A percentile compares a stretch with the other conserved stretches of the same genome.
These are phyloP conservation scores for Scomber colias DNA, from an alignment of 2,113 vertebrate genomes.

Conservation along the genomic window DNA sequence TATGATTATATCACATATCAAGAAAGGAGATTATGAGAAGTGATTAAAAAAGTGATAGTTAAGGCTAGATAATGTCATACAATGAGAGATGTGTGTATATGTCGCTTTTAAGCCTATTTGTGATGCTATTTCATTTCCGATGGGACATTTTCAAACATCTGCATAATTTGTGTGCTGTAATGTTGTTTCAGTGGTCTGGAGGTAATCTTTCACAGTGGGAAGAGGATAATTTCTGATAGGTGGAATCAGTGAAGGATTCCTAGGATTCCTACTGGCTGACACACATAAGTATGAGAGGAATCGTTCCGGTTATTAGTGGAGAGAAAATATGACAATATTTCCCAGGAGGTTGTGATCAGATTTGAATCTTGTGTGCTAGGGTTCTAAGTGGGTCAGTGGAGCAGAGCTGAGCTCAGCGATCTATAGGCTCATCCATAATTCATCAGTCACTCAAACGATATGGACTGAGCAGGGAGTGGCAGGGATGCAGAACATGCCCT, in stretches of 20 bases:
- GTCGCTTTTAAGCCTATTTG: not conserved
- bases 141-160: not conserved
- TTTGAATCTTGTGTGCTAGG: constrained; percentile 59
- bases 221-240: constrained; percentile 1
- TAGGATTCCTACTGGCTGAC: constrained; percentile 34
- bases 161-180: not conserved
- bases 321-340: constrained; percentile 59
- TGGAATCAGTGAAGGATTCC: constrained; percentile 16
- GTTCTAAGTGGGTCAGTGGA: constrained; percentile 81
- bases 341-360: constrained; percentile 57
- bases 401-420: constrained; percentile 76
- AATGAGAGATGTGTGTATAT: not conserved
- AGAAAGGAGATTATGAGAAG: not conserved
- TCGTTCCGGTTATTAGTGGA: constrained; percentile 35
- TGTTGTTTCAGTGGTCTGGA: not conserved
- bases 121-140: not conserved
- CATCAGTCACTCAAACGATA: constrained; percentile 68
- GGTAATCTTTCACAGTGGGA: not conserved
- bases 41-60: constrained; percentile 5
- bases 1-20: constrained; percentile 9
- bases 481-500: constrained; percentile 45
- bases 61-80: not conserved
- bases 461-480: constrained; percentile 71
- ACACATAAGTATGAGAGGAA: constrained; percentile 30
- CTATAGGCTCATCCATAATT: constrained; percentile 81